These are phyloP conservation scores for Sinopyrophorus schimmeli DNA, from an alignment of 2,888 invertebrate genomes.

Conservation along the genomic window DNA sequence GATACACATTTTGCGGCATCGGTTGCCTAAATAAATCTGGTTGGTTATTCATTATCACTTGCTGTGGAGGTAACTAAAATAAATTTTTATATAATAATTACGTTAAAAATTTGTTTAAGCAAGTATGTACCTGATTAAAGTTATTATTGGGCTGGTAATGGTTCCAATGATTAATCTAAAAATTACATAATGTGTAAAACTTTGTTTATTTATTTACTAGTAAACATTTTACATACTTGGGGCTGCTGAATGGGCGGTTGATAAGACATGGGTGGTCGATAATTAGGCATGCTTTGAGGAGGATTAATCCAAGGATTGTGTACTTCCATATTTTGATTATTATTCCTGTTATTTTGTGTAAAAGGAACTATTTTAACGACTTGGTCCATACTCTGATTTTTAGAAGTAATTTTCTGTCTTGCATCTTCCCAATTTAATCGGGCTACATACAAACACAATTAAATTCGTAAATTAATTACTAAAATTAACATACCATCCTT, in stretches of 20 bases:
- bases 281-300: constrained; percentile 13
- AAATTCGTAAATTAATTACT: constrained; percentile 7
- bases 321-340: constrained; percentile 17
- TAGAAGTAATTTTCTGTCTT: constrained; percentile 12
- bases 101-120: not conserved
- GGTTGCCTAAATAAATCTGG: constrained; percentile 21
- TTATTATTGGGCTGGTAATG: constrained; percentile 19
- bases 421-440: constrained; percentile 40
- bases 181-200: too few species aligned
- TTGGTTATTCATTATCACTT: constrained; percentile 8
- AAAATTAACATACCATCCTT: constrained; percentile 63
- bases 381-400: constrained; percentile 6
- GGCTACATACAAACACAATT: constrained; percentile 31
- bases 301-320: constrained; percentile 31
- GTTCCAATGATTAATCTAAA: constrained; percentile 16
- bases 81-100: constrained; percentile 2
- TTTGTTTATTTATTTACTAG: too few species aligned
- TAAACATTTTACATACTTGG: constrained; percentile 14
- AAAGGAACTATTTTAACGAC: constrained; percentile 12
- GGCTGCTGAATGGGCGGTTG: constrained; percentile 16
- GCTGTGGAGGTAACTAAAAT: constrained; percentile 24
- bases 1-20: constrained; percentile 4
- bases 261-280: constrained; percentile 19
- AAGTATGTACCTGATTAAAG: constrained; percentile 18
- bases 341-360: constrained; percentile 8